Conservation (phyloP, 2,113 vertebrate species). For the Caracal caracal region DNA sequence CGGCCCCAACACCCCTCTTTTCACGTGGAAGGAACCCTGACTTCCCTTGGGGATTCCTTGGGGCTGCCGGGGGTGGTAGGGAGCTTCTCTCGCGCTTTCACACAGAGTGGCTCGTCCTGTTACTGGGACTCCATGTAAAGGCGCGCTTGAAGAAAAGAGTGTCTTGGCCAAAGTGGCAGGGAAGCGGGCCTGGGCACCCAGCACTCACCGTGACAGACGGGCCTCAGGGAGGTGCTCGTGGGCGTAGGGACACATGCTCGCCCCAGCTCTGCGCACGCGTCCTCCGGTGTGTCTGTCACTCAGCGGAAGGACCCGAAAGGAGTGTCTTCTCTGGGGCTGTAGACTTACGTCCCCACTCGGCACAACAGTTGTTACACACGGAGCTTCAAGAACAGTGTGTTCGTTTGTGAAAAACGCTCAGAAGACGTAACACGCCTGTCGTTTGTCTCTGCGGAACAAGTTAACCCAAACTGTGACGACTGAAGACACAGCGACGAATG, state of each 20-base stretch:
- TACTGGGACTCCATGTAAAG: neutral
- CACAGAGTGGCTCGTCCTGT: neutral
- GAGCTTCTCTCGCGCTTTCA: neutral
- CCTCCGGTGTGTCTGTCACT: neutral
- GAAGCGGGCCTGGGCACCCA: accelerated
- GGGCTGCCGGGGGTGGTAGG: accelerated
- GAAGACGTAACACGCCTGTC: accelerated
- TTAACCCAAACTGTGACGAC: no score
- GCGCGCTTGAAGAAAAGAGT: neutral
- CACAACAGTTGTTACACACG: no score
- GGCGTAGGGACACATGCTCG: accelerated
- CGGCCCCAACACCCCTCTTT: accelerated
- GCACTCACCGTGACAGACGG: accelerated
- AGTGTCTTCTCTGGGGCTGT: neutral
- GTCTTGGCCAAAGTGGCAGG: neutral
- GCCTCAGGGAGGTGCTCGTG: neutral
- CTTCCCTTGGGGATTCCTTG: neutral
- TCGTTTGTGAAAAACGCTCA: neutral
- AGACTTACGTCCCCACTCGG: neutral
- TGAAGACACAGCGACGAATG: accelerated
- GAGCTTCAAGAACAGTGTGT: neutral
- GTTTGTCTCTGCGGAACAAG: accelerated
- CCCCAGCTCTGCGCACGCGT: neutral
- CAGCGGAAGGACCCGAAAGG: neutral
- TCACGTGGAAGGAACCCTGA: neutral